These are phyloP conservation scores for Meta bourneti DNA, from an alignment of 2,888 invertebrate genomes.

Conservation along the genomic window DNA sequence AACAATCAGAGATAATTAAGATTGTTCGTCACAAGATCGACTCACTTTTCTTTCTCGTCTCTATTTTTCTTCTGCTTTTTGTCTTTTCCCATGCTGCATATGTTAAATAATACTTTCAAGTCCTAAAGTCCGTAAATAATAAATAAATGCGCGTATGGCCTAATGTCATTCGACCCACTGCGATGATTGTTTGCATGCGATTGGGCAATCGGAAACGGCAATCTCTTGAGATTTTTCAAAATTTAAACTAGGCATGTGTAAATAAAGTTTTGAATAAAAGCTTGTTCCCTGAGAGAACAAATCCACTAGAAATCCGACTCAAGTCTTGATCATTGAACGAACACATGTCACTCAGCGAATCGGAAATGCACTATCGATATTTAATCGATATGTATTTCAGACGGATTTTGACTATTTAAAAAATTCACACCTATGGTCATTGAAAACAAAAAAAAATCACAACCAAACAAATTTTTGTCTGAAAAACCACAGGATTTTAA, in stretches of 20 bases:
- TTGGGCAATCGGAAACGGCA: not conserved
- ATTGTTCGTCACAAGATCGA: not conserved
- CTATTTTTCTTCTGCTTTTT: constrained; percentile 73
- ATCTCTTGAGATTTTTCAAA: not conserved
- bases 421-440: too few relatives aligned
- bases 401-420: too few relatives aligned
- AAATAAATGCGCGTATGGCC: constrained; percentile 44
- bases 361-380: too few relatives aligned
- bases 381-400: too few relatives aligned
- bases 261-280: not conserved
- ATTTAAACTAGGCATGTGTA: constrained; percentile 48
- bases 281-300: not conserved
- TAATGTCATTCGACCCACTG: constrained; percentile 48
- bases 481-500: too few relatives aligned
- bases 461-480: too few relatives aligned
- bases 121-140: constrained; percentile 25
- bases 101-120: constrained; percentile 40
- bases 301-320: not conserved
- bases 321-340: not conserved
- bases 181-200: constrained; percentile 7
- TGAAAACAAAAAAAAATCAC: too few relatives aligned
- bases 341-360: constrained; percentile 46
- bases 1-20: too few relatives aligned
- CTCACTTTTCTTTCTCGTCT: constrained; percentile 63
- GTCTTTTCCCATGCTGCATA: constrained; percentile 73